phyloP scores from a whole-genome alignment of 2,797 vertebrate genomes.

The Falco novaeseelandiae region DNA sequence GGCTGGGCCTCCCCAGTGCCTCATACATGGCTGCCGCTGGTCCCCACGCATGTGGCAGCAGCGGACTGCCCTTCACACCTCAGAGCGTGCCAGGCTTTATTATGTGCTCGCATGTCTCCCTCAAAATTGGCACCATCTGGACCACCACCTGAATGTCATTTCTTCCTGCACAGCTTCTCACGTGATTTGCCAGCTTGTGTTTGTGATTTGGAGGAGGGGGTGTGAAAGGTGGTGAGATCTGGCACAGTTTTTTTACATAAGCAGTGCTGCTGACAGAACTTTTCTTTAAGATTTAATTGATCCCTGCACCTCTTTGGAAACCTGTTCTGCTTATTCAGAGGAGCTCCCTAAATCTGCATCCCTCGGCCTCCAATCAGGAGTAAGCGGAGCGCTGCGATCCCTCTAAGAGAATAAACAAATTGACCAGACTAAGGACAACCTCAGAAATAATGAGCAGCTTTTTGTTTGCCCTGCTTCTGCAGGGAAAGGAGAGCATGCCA shows the following conservation, averaged over 20 bases:
- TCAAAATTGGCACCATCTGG: conserved; percentile 76
- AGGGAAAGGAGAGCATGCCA: background rate
- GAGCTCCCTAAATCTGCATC: background rate
- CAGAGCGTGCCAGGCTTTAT: background rate
- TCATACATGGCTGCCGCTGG: background rate
- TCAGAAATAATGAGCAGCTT: background rate
- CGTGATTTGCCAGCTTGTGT: conserved; percentile 61
- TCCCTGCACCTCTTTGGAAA: conserved; percentile 14
- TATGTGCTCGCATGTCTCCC: conserved; percentile 44
- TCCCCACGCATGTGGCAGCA: background rate
- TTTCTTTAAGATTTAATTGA: conserved; percentile 36
- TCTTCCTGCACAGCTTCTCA: conserved; percentile 56
- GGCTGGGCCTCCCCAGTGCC: background rate
- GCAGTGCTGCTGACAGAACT: conserved; percentile 6
- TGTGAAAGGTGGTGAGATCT: conserved; percentile 50
- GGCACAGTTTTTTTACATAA: conserved; percentile 43
- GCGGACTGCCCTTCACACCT: conserved; percentile 63
- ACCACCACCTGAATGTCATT: conserved; percentile 72
- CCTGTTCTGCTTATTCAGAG: background rate
- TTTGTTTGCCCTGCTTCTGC: background rate
- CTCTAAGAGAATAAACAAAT: background rate
- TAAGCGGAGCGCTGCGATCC: background rate
- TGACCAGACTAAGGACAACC: background rate
- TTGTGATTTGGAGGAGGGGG: conserved; percentile 18
- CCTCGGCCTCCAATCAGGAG: background rate